These are phyloP conservation scores for Orchesellides sinensis DNA, from an alignment of 2,888 invertebrate genomes.

Conservation along the genomic window DNA sequence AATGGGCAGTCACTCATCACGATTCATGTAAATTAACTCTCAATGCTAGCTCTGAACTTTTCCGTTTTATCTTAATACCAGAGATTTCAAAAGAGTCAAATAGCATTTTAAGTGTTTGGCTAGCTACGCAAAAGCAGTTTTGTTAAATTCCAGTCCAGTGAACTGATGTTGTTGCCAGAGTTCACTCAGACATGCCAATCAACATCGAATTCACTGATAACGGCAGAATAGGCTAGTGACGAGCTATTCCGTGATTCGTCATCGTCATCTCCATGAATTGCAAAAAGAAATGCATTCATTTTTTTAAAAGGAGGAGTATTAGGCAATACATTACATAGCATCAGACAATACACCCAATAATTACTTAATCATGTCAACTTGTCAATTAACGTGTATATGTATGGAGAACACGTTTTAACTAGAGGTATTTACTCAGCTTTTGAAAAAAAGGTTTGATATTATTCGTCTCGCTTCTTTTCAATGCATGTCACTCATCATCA, in stretches of 20 bases:
- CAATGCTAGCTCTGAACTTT: neutral
- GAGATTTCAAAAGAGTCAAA: neutral
- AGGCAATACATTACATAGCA: neutral
- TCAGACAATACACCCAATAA: constrained; percentile 43
- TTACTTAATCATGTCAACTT: constrained; percentile 65
- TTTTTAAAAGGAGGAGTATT: no score
- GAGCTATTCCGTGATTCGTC: constrained; percentile 5
- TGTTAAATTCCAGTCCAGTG: neutral
- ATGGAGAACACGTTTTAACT: constrained; percentile 46
- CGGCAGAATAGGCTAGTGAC: neutral
- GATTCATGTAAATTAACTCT: constrained; percentile 2
- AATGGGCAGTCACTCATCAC: neutral
- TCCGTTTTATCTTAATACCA: neutral
- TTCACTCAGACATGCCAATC: constrained; percentile 28
- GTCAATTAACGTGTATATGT: constrained; percentile 54
- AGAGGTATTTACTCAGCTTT: constrained; percentile 8
- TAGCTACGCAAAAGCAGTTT: neutral
- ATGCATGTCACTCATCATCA: constrained; percentile 3
- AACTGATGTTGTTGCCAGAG: no score
- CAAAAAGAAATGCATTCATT: neutral
- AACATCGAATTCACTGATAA: constrained; percentile 32
- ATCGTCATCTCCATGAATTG: constrained; percentile 22
- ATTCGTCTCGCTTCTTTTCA: constrained; percentile 34
- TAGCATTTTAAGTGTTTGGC: neutral
- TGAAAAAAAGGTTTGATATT: neutral